These are phyloP conservation scores for Sarcophaga carnaria DNA, from an alignment of 2,888 invertebrate species.

Conservation along the genomic window DNA sequence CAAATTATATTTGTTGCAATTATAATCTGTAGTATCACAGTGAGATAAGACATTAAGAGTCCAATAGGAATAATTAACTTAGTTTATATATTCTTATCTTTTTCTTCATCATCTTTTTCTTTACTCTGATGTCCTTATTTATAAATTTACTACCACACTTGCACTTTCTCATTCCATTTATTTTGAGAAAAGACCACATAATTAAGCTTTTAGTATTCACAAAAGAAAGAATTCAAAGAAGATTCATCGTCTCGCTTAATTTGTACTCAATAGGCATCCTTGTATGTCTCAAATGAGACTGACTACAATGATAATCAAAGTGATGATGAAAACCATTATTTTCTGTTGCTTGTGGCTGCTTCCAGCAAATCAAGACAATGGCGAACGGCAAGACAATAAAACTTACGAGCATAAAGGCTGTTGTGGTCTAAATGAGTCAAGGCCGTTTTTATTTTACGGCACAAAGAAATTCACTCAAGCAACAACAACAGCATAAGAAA, in stretches of 20 bases:
- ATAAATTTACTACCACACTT: too few species aligned
- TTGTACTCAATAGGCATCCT: constrained; percentile 34
- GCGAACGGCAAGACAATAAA: background rate
- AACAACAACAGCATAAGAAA: constrained; percentile 40
- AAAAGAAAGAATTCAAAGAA: too few species aligned
- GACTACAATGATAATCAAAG: constrained; percentile 49
- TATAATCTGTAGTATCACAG: too few species aligned
- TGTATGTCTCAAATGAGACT: constrained; percentile 47
- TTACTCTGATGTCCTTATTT: background rate
- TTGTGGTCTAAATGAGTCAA: constrained; percentile 58
- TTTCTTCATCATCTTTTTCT: background rate
- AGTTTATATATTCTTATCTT: background rate
- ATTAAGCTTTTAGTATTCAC: too few species aligned
- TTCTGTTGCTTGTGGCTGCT: background rate
- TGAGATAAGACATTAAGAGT: background rate
- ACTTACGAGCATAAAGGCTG: constrained; percentile 27
- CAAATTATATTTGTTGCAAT: too few species aligned
- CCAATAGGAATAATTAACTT: constrained; percentile 10
- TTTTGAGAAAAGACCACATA: too few species aligned
- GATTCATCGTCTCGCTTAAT: background rate
- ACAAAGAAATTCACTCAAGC: constrained; percentile 35
- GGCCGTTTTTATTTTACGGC: constrained; percentile 36
- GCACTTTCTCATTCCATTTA: too few species aligned
- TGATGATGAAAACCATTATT: constrained; percentile 38
- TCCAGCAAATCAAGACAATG: constrained; percentile 2